Evolutionary conservation across 1,140 invertebrate genomes (phyloP), one percentile per base, ranked within the genome.

Genomic region (Eueides isabella): DNA sequence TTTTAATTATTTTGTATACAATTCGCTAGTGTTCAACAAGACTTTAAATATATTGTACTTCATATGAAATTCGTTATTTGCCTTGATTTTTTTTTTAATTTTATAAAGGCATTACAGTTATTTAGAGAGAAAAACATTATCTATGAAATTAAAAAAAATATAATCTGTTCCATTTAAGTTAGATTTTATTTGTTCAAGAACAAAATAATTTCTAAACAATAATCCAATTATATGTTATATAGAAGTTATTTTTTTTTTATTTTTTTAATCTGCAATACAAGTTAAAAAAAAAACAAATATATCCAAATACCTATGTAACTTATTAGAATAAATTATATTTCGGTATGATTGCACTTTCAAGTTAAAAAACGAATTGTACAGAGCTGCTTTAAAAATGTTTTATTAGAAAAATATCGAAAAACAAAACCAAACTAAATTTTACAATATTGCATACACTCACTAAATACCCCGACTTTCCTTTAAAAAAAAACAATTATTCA

Each of bases 41-140:
- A 68, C 70, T 74, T 74, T 74, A 31, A 74, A 68, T 66, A 70
- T 33, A 30, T 75, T 75, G 73, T 75, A 75, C 73, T 75, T 67
- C 67, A 55, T 71, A 28, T 30, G 62, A 75, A 75, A 75, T 75
- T 75, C 73, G 73, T 75, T 66, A 61, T 61, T 69, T 61, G 44
- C 48, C 67, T 69, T 69, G 61, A 14, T 38, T 44, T 55, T 67
- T 69, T 69, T 61, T 0, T 23, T 19, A 61, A 55, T 26, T 12
- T 55, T 55, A 26, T 11, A 55, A 55, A 55, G 48, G 48, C 48
- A 55, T 55, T 55, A 55, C 23, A 55, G 19, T 55, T 23, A 26
- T 55, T 26, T 23, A 55, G 7, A 55, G 26, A 55, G 12, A 55
- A 26, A 55, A 26, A 2, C 23, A 55, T 16, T 44, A 44, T 44